Evolutionary conservation across 1,140 invertebrate genomes (phyloP).

Genomic region (Caenorhabditis brenneri): DNA sequence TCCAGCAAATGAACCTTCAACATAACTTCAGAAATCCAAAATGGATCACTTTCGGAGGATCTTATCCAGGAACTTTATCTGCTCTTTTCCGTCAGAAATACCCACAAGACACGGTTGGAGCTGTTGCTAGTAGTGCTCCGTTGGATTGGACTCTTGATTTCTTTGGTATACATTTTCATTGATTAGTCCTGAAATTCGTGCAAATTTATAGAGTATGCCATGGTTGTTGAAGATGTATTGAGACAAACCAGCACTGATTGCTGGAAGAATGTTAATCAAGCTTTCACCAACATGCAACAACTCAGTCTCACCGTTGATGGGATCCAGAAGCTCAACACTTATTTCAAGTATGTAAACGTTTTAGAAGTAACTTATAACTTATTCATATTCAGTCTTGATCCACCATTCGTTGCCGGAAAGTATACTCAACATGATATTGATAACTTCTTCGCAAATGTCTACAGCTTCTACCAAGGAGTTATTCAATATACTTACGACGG

Average conservation of each 20-base stretch:
- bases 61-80: constrained; percentile 81
- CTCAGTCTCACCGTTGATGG: constrained; percentile 3
- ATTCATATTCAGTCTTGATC: constrained; percentile 30
- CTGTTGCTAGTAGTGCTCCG: constrained; percentile 73
- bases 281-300: constrained; percentile 52
- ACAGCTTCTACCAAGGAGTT: constrained; percentile 53
- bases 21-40: constrained; percentile 73
- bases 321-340: constrained; percentile 29
- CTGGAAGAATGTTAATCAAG: neutral
- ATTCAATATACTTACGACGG: constrained; percentile 57
- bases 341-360: constrained; percentile 42
- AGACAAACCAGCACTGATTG: constrained; percentile 38
- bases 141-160: constrained; percentile 76
- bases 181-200: neutral
- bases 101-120: constrained; percentile 82
- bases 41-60: constrained; percentile 89
- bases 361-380: neutral
- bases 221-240: constrained; percentile 49
- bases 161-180: constrained; percentile 44
- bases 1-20: constrained; percentile 51
- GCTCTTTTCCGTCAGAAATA: constrained; percentile 88
- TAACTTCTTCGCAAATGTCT: constrained; percentile 55
- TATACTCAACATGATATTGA: constrained; percentile 47
- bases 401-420: constrained; percentile 25
- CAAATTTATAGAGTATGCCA: constrained; percentile 47